Evolutionary conservation across 2,113 vertebrate species (phyloP).

Genomic region (Oryctolagus cuniculus): DNA sequence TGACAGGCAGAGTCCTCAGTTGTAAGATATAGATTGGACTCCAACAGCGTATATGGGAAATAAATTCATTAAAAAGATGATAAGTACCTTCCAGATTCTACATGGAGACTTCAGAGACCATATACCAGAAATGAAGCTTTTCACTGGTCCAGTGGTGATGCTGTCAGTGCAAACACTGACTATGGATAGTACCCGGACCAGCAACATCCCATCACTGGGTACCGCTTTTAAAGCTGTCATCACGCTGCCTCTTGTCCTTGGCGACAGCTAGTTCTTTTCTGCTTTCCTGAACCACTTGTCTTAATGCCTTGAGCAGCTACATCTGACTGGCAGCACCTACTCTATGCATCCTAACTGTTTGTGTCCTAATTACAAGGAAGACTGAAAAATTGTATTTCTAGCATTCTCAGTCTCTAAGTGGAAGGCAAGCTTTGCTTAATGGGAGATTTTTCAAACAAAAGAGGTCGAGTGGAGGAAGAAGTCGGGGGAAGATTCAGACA

Average conservation of each 20-base stretch:
- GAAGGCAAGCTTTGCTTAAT: not conserved
- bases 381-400: not conserved
- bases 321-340: too few species aligned
- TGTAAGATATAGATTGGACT: not conserved
- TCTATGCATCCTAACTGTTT: not conserved
- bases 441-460: not conserved
- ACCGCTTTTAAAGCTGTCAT: rapidly evolving
- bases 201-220: too few species aligned
- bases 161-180: not conserved
- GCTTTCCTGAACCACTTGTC: not conserved
- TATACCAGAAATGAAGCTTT: not conserved
- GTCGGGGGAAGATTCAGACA: not conserved
- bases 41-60: not conserved
- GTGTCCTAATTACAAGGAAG: not conserved
- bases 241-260: not conserved
- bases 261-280: not conserved
- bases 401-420: not conserved
- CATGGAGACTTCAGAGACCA: not conserved
- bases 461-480: not conserved
- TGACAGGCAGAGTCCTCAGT: not conserved
- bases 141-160: not conserved
- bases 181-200: not conserved
- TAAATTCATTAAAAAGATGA: not conserved
- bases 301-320: not conserved
- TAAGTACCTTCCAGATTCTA: not conserved